Evolutionary conservation across 2,888 invertebrate species (phyloP), one percentile per base, ranked within the genome.

Genomic region (Miltochrista miniata): DNA sequence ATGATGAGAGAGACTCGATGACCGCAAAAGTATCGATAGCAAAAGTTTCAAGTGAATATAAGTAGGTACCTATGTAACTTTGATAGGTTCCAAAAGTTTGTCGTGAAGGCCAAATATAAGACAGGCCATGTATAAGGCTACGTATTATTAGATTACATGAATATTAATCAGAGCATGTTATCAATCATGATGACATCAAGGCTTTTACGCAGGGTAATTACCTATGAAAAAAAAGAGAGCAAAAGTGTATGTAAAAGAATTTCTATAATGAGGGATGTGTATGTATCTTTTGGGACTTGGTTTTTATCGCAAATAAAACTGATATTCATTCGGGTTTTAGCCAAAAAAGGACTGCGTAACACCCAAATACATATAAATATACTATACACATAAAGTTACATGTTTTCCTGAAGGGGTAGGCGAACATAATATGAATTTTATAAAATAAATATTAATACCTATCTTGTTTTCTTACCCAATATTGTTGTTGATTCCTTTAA

Each of bases 111-210:
- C 36, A n/a, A n/a, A n/a, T n/a, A n/a, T n/a, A n/a, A n/a, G n/a
- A 14, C 36, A 11, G 9, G 10, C 10, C 13, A 10, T 36, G 36
- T 36, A 15, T 14, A 14, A 36, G 36, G 14, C 36, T 49, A 30
- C 41, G 47, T 62, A 66, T 59, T 55, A 66, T 64, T 57, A 64
- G 40, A 53, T 61, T 53, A 64, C 50, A 29, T 42, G 11, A 56
- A 56, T 67, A 58, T 67, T 65, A 65, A 65, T 67, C 61, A 54
- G 48, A 37, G 50, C 48, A 48, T 51, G 61, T 54, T 57, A 69
- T 67, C 67, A 61, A 69, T 67, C 67, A 63, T 52, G 43, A 30
- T 67, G 64, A 61, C 69, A 59, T 59, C 57, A 65, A 54, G 40
- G 36, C 45, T 48, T 58, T 54, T 51, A 53, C 51, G 49, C 9